Conservation (phyloP, 2,888 invertebrate genomes). For the Gibbula magus region DNA sequence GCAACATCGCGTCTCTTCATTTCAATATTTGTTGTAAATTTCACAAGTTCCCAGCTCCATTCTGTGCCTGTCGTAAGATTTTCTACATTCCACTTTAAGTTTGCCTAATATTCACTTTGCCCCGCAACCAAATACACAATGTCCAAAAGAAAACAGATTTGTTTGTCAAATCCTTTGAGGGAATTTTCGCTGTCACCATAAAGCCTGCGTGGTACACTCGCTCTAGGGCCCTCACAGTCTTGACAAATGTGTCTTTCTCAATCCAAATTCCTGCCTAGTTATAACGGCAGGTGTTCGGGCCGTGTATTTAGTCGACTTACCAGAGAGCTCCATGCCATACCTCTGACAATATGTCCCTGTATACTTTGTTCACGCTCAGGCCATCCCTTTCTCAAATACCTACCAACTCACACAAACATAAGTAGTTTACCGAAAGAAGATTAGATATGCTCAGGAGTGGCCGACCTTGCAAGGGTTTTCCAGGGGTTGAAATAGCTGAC, state of each 20-base stretch:
- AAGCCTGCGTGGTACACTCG: neutral
- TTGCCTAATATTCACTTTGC: neutral
- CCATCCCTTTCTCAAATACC: slow-evolving; percentile 16
- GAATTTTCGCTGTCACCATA: slow-evolving; percentile 15
- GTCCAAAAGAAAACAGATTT: slow-evolving; percentile 20
- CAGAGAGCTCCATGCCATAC: neutral
- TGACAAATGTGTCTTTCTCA: slow-evolving; percentile 22
- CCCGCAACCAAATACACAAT: slow-evolving; percentile 19
- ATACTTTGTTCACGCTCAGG: slow-evolving; percentile 20
- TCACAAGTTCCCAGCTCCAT: neutral
- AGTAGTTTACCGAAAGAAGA: slow-evolving; percentile 9
- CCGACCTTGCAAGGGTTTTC: neutral
- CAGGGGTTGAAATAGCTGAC: neutral
- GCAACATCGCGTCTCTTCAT: neutral
- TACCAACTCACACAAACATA: slow-evolving; percentile 1
- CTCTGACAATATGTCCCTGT: neutral
- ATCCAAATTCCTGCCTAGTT: slow-evolving; percentile 15
- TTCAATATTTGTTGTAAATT: slow-evolving; percentile 19
- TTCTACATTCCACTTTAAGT: neutral
- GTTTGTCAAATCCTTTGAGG: slow-evolving; percentile 19
- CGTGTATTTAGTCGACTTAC: neutral
- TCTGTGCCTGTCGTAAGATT: neutral
- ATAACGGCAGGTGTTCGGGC: neutral
- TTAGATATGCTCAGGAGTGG: slow-evolving; percentile 15
- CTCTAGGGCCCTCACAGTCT: neutral